Conservation (phyloP, 2,797 vertebrate genomes). For the Danio tinwini region DNA sequence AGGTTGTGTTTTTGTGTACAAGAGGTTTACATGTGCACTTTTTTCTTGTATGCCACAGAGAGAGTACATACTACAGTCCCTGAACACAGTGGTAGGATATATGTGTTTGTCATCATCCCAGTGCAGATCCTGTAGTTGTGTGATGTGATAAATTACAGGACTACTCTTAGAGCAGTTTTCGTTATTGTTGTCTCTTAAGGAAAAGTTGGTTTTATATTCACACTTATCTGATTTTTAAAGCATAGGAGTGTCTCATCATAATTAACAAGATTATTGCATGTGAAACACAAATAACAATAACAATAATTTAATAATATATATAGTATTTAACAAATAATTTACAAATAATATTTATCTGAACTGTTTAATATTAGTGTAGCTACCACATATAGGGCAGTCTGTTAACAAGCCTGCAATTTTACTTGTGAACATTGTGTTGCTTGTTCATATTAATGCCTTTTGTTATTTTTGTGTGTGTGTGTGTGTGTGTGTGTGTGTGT, state of each 20-base stretch:
- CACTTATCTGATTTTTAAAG: neutral
- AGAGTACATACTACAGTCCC: neutral
- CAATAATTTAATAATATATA: too few species aligned
- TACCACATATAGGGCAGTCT: neutral
- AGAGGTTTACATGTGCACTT: constrained; percentile 5
- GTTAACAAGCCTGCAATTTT: neutral
- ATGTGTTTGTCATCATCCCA: constrained; percentile 51
- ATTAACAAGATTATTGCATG: neutral
- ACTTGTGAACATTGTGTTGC: neutral
- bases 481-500: too few species aligned
- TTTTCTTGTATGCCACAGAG: constrained; percentile 23
- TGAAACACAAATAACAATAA: too few species aligned
- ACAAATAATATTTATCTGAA: too few species aligned
- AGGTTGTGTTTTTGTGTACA: constrained; percentile 43
- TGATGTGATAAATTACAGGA: neutral
- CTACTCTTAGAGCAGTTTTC: neutral
- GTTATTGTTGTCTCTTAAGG: neutral
- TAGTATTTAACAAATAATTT: too few species aligned
- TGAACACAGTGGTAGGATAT: constrained; percentile 35
- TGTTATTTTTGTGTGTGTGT: too few species aligned
- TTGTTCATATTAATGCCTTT: neutral
- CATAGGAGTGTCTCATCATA: neutral
- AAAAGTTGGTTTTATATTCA: too few species aligned
- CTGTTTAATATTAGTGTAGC: neutral
- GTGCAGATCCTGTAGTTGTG: neutral